phyloP scores from a whole-genome alignment of 2,113 vertebrate genomes.

The Monarcha castaneiventris region DNA sequence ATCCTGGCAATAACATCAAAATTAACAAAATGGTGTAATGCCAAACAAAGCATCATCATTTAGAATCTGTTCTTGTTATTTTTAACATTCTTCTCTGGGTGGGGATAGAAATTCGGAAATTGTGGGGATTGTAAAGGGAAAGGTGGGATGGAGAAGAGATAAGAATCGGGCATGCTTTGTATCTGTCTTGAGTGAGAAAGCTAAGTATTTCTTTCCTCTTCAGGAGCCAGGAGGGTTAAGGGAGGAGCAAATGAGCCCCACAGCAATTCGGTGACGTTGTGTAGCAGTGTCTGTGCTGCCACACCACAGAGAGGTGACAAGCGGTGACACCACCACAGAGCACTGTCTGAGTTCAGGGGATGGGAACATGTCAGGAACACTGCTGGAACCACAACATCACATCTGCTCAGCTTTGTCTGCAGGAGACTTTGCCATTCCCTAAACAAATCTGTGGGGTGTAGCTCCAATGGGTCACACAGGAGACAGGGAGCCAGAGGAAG shows the following conservation, averaged over 20 bases:
- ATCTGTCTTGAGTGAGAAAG: neutral
- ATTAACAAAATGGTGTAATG: neutral
- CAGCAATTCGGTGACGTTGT: neutral
- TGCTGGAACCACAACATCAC: neutral
- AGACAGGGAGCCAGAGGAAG: neutral
- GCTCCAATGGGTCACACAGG: neutral
- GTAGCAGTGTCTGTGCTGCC: neutral
- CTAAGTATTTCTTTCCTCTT: neutral
- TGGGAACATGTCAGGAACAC: neutral
- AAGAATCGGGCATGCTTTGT: neutral
- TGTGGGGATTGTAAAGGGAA: neutral
- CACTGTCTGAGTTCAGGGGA: neutral
- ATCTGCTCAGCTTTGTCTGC: neutral
- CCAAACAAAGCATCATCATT: neutral
- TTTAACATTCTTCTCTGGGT: neutral
- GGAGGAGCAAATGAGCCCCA: neutral
- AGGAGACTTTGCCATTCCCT: neutral
- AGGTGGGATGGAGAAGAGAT: neutral
- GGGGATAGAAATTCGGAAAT: neutral
- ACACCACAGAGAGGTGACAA: neutral
- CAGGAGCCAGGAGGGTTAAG: neutral
- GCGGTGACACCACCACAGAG: neutral
- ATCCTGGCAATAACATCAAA: neutral
- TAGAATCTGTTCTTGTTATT: neutral
- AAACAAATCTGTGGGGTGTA: neutral